Base-by-base conservation (phyloP, 2,888 invertebrate genomes). In the Polyommatus icarus region DNA sequence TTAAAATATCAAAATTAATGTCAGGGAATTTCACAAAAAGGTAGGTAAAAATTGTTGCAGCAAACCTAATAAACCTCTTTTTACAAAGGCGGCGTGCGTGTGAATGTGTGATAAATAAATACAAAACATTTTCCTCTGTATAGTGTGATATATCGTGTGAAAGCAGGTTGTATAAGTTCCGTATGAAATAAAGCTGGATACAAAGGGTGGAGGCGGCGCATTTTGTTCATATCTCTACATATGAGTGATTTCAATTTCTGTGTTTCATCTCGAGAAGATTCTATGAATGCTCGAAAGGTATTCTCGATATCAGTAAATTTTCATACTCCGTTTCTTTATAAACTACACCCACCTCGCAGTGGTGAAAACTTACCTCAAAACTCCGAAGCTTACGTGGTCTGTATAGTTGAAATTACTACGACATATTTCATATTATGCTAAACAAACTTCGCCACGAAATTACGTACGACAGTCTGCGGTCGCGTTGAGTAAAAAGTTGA, bases 401-500 rank as follows among this genome's bases (percentile, higher is more conserved):
- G 67, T 67, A 32, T 67, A 67, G 67, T 67, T 67, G 67, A 67
- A 67, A 67, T 67, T 67, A 67, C 67, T 32, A 29, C 18, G 67
- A 32, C 29, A 67, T 67, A 67, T 67, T 67, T 67, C 67, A 29
- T 67, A 67, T 29, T 67, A 32, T 10, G 32, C 15, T 29, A 15
- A 67, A 32, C 29, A 29, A 67, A 32, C 18, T 67, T 67, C 29
- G 32, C 29, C 29, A 32, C 15, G 67, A 67, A 67, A 32, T 67
- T 67, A 32, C 32, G 67, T 67, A 32, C 67, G 29, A 67, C 67
- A 67, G 20, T 67, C 15, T 67, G 67, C 67, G 12, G 61, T 61
- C 12, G 61, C 29, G 15, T 67, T 12, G 24, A 67, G 67, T 67
- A 29, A 29, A 67, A 67, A 67, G 29, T 67, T 29, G 29, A 67